Evolutionary conservation across 2,888 invertebrate species (phyloP), one percentile per base, ranked within the genome.

Genomic region (Tipula vernalis): DNA sequence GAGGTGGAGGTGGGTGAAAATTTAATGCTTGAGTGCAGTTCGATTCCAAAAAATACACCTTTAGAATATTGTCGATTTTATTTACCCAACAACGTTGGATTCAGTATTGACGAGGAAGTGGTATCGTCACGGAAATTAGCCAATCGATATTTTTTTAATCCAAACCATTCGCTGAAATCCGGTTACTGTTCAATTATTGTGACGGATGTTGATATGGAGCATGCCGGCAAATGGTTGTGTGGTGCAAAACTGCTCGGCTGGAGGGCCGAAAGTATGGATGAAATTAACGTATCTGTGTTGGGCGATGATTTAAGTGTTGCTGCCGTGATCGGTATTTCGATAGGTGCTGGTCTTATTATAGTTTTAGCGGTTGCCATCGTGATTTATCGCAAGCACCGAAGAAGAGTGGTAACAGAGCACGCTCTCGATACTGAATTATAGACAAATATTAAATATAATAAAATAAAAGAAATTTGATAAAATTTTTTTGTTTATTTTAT

Each of bases 141-240:
- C 36, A 89, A 88, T 87, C 91, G 92, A 8, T 93, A 90, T 89
- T 92, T 91, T 89, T 93, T 92, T 88, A 92, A 92, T 5, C 90
- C 92, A 0, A 90, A 88, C 15, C 90, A 90, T 0, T 89, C 90
- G 39, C 88, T 92, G 87, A 89, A 91, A 87, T 89, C 90, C 36
- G 93, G 93, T 0, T 92, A 92, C 87, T 93, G 93, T 88, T 92
- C 93, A 0, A 88, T 93, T 42, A 92, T 90, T 15, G 92, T 93
- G 47, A 89, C 88, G 5, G 89, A 90, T 0, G 90, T 92, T 0
- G 44, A 87, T 13, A 88, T 88, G 0, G 91, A 92, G 6, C 93
- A 93, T 87, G 87, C 91, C 8, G 93, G 93, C 0, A 88, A 89
- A 28, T 93, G 93, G 93, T 92, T 91, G 0, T 93, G 93, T 87